Base-by-base conservation (phyloP, 2,113 vertebrate genomes). In the Eulemur macaco region DNA sequence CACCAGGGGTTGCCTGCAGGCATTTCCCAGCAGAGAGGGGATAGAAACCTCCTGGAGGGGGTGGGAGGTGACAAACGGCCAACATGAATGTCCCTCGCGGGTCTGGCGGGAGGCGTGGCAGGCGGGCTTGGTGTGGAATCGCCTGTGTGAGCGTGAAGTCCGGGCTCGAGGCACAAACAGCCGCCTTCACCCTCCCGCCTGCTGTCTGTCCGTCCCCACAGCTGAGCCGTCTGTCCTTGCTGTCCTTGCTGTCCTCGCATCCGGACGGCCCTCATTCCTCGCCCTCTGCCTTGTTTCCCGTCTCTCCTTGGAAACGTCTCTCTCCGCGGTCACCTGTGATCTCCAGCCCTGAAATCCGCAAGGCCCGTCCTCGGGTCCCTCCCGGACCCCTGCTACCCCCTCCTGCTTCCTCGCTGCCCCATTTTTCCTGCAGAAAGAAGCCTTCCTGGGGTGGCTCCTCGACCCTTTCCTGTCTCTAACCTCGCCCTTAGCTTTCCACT, bases 191-290 rank as follows among this genome's bases (percentile, higher is more conserved):
- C 21, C 20, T 21, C 37, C 58, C 23, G 15, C 42, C 56, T 23
- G 8, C 68, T 74, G 47, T 66, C 29, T 66, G 6, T 39, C 64
- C 37, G 6, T 20, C 50, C 56, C 58, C 25, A 37, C 56, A 47
- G 0, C 11, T 37, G 6, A 68, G n/a, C 18, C 13, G 47, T 37
- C 12, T 1, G 6, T 58, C 27, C 71, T 47, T 2, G 4, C 29
- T 45, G 31, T 56, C 31, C 34, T 63, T 34, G 4, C 29, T 45
- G 31, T 56, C 31, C 34, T 63, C 34, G 6, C 0, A 0, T 68
- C 58, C 81, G 39, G 8, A 0, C 1, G 18, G 76, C 6, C 50
- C 31, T 74, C 23, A 25, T 29, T 42, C 13, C 34, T 37, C 47
- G 45, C 27, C 37, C 64, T 6, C 73, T 18, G 42, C 23, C 37